Conservation (phyloP, 2,797 vertebrate species). For the Diceros bicornis region DNA sequence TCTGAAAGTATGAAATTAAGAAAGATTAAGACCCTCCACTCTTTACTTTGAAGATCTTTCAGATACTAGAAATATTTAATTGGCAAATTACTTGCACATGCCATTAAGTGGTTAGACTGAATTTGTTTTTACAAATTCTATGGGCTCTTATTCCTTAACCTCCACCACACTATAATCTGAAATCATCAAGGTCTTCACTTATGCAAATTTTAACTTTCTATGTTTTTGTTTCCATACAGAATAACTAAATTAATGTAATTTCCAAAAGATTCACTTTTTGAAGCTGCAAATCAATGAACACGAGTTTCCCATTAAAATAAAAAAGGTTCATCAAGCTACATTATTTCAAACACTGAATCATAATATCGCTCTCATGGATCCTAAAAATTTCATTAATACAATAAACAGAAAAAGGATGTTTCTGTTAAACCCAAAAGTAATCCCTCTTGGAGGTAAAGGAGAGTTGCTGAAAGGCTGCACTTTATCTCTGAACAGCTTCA, state of each 20-base stretch:
- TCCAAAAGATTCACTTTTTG: slow-evolving; percentile 69
- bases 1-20: slow-evolving; percentile 81
- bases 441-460: background rate
- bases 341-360: slow-evolving; percentile 71
- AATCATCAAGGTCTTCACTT: slow-evolving; percentile 82
- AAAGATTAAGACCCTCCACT: slow-evolving; percentile 82
- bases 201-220: slow-evolving; percentile 77
- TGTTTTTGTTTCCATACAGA: slow-evolving; percentile 83
- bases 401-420: slow-evolving; percentile 74
- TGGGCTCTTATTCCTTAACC: slow-evolving; percentile 73
- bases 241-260: slow-evolving; percentile 80
- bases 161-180: slow-evolving; percentile 78
- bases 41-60: slow-evolving; percentile 83
- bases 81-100: slow-evolving; percentile 84
- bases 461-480: background rate
- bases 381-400: slow-evolving; percentile 76
- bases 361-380: slow-evolving; percentile 53
- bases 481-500: background rate
- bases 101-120: slow-evolving; percentile 83
- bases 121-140: slow-evolving; percentile 83
- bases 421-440: slow-evolving; percentile 24
- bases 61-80: slow-evolving; percentile 83
- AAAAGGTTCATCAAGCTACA: slow-evolving; percentile 82
- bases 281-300: slow-evolving; percentile 79
- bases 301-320: slow-evolving; percentile 77